Evolutionary conservation across 2,888 invertebrate genomes (phyloP).

Genomic region (Melikaiella ostensackeni): DNA sequence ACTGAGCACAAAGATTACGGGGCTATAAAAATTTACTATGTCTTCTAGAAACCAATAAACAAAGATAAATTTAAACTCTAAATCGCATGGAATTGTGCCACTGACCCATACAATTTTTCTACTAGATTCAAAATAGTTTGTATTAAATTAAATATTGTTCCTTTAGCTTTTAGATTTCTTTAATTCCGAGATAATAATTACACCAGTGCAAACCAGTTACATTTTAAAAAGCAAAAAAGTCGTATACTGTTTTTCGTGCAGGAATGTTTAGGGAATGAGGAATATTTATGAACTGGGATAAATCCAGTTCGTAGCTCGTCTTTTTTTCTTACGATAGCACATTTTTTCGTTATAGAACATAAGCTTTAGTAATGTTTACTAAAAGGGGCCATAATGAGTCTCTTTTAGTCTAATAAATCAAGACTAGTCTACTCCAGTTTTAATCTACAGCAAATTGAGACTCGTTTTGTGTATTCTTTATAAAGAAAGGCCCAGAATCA

Average conservation of each 20-base stretch:
- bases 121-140: neutral
- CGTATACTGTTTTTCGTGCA: neutral
- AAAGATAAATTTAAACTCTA: neutral
- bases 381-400: neutral
- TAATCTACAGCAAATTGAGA: neutral
- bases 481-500: neutral
- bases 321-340: neutral
- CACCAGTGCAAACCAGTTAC: neutral
- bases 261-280: neutral
- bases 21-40: neutral
- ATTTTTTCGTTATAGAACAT: neutral
- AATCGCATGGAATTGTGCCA: neutral
- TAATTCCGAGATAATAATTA: neutral
- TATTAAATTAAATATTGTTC: neutral
- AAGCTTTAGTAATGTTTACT: neutral
- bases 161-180: neutral
- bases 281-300: neutral
- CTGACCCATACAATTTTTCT: neutral
- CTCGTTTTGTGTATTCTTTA: neutral
- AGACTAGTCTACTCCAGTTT: neutral
- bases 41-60: neutral
- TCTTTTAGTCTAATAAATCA: slow-evolving; percentile 6
- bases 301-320: neutral
- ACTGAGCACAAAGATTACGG: neutral
- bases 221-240: neutral